phyloP scores from a whole-genome alignment of 2,888 invertebrate species.

The Diplolepis rosae region DNA sequence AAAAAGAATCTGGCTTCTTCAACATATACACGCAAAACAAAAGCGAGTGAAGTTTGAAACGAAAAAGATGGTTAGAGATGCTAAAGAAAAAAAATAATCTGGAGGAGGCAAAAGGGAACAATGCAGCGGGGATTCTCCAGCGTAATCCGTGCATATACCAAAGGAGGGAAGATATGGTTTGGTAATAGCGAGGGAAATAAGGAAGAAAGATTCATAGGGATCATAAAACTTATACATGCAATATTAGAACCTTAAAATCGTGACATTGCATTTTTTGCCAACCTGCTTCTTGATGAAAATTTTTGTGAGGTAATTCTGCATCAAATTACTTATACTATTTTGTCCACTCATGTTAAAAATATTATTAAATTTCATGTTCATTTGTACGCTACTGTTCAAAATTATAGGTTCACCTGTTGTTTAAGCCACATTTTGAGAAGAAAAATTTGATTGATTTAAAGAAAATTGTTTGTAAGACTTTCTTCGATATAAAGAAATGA shows the following conservation, averaged over 20 bases:
- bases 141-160: constrained; percentile 13
- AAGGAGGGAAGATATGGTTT: neutral
- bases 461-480: no score
- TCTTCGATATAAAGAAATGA: no score
- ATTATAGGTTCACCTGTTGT: no score
- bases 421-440: no score
- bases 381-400: no score
- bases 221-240: neutral
- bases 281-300: no score
- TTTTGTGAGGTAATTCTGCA: no score
- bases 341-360: no score
- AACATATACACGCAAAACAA: constrained; percentile 18
- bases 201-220: constrained; percentile 15
- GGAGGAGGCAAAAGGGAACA: constrained; percentile 19
- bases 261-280: neutral
- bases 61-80: constrained; percentile 8
- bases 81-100: constrained; percentile 25
- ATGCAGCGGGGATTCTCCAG: constrained; percentile 17
- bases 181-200: constrained; percentile 10
- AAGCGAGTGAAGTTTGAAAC: neutral
- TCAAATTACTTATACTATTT: no score
- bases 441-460: no score
- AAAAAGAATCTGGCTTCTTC: constrained; percentile 15
- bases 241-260: neutral
- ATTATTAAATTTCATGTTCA: no score